Percentiles rank a stretch among this genome's conserved stretches.
Conservation (phyloP, 2,888 invertebrate species). For the Heliconius aoede region DNA sequence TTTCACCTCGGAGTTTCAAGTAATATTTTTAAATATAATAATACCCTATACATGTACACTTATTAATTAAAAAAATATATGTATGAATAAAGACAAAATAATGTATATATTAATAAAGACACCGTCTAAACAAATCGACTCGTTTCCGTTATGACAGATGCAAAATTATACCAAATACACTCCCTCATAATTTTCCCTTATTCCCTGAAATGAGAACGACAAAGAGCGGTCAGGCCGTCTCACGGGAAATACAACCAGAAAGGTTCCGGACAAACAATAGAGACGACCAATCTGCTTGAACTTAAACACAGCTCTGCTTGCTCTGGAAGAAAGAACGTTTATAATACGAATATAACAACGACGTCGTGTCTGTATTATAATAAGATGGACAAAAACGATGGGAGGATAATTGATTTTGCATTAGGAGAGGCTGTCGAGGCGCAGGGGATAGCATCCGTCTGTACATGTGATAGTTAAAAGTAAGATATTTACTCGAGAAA, state of each 20-base stretch:
- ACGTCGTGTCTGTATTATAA: not conserved
- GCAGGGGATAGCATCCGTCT: not conserved
- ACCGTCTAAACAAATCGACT: not conserved
- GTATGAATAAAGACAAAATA: not conserved
- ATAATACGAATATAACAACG: not conserved
- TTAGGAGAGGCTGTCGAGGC: not conserved
- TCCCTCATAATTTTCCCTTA: constrained; percentile 36
- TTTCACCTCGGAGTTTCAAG: no score
- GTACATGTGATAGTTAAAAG: not conserved
- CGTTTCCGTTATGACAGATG: constrained; percentile 2
- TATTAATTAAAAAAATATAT: no score
- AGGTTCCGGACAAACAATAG: constrained; percentile 74
- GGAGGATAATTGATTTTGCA: not conserved
- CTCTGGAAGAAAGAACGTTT: constrained; percentile 13
- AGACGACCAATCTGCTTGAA: constrained; percentile 60
- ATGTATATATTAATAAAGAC: not conserved
- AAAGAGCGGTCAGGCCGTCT: constrained; percentile 61
- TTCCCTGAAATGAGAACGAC: constrained; percentile 69
- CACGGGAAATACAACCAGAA: constrained; percentile 78
- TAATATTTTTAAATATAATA: no score
- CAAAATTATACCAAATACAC: constrained; percentile 20
- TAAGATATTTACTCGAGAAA: not conserved
- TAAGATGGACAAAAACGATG: not conserved
- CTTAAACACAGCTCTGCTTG: constrained; percentile 44
- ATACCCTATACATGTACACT: no score